phyloP scores from a whole-genome alignment of 2,797 vertebrate species.

The Enteromius unitaeniatus region DNA sequence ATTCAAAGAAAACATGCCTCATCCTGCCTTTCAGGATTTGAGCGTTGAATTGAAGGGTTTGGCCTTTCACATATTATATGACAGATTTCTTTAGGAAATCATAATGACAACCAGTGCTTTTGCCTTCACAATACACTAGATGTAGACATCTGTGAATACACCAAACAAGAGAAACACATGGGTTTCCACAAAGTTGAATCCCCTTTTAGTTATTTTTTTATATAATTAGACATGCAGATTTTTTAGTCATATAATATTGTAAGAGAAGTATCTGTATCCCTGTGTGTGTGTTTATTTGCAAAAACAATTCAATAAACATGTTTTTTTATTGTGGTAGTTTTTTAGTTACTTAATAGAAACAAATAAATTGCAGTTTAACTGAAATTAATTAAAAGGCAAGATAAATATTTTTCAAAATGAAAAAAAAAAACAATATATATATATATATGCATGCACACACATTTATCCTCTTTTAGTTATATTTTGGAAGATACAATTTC shows the following conservation, averaged over 20 bases:
- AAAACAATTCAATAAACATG: too few relatives aligned
- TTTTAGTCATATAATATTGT: background rate
- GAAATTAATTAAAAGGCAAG: too few relatives aligned
- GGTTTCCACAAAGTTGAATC: background rate
- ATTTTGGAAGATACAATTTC: background rate
- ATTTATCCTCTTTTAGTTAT: too few relatives aligned
- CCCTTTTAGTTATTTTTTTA: background rate
- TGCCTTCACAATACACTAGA: conserved; percentile 10
- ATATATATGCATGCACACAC: too few relatives aligned
- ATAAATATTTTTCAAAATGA: too few relatives aligned
- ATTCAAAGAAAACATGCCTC: conserved; percentile 58
- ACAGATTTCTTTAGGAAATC: conserved; percentile 44
- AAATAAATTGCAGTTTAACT: too few relatives aligned
- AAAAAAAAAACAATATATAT: too few relatives aligned
- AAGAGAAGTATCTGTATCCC: background rate
- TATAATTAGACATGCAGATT: background rate
- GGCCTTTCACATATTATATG: conserved; percentile 56
- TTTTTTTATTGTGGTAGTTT: too few relatives aligned
- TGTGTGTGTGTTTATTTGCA: too few relatives aligned
- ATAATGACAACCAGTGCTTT: conserved; percentile 31
- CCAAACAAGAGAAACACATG: background rate
- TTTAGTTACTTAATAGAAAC: too few relatives aligned
- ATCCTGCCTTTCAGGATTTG: conserved; percentile 64
- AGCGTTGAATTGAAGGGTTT: conserved; percentile 68
- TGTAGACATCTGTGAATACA: background rate